These are phyloP conservation scores for Crotalus tigris DNA, from an alignment of 2,113 vertebrate species.

Conservation along the genomic window DNA sequence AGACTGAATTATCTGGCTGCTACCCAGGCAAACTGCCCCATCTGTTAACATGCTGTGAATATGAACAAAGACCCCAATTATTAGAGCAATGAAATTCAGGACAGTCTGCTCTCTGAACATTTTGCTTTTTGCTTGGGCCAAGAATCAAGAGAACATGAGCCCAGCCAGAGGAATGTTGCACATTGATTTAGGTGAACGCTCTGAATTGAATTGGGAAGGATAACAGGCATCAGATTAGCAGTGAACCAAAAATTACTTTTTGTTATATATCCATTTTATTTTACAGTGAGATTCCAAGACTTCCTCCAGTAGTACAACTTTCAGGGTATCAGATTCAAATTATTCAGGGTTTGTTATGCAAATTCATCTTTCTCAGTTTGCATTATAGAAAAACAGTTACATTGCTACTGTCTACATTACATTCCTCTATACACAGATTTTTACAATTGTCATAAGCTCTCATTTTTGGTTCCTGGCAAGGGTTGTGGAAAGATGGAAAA, in stretches of 20 bases:
- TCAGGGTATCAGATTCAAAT: not conserved
- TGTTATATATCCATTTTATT: not conserved
- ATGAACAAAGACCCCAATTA: not conserved
- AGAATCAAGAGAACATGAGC: not conserved
- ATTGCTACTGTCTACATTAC: not conserved
- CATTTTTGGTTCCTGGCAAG: not conserved
- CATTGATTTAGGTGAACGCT: not conserved
- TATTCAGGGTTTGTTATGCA: not conserved
- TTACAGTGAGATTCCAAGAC: not conserved
- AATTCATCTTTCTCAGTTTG: not conserved
- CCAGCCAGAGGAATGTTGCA: not conserved
- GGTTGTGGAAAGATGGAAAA: not conserved
- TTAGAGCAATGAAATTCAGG: not conserved
- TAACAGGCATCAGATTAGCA: not conserved
- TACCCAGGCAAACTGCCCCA: constrained; percentile 29
- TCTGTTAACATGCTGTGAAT: constrained; percentile 7
- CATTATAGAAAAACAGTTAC: not conserved
- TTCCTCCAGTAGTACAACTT: not conserved
- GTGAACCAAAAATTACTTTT: not conserved
- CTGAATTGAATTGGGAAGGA: not conserved
- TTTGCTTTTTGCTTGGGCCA: not conserved
- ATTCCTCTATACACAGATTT: not conserved
- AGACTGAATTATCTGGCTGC: not conserved
- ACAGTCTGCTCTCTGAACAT: not conserved
- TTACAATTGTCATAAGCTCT: not conserved